These are phyloP conservation scores for Percina caprodes DNA, from an alignment of 2,113 vertebrate species.

Conservation along the genomic window DNA sequence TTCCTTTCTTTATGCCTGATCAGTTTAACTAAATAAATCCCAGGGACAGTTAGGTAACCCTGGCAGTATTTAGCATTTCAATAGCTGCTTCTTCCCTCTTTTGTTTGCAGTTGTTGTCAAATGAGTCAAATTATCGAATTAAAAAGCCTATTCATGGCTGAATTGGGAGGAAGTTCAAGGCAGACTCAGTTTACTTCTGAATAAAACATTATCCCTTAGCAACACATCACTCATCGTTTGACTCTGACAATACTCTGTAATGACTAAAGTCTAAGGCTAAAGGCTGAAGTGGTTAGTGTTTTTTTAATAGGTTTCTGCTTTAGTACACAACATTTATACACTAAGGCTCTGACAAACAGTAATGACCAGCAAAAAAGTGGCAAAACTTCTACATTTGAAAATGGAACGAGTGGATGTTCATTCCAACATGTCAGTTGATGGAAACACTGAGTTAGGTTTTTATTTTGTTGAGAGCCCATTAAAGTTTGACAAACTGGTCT, in stretches of 20 bases:
- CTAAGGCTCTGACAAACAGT: background rate
- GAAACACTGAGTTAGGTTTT: background rate
- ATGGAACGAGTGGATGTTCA: background rate
- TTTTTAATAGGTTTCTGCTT: background rate
- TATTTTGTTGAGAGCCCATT: background rate
- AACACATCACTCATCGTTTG: slow-evolving; percentile 66
- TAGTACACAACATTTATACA: background rate
- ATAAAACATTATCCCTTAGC: slow-evolving; percentile 74
- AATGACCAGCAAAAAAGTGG: background rate
- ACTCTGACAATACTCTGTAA: slow-evolving; percentile 62
- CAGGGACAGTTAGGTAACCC: background rate
- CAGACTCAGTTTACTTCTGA: slow-evolving; percentile 23
- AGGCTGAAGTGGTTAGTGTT: background rate
- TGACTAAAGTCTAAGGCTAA: slow-evolving; percentile 53
- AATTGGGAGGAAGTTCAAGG: slow-evolving; percentile 49
- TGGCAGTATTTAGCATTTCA: slow-evolving; percentile 15
- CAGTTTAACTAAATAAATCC: background rate
- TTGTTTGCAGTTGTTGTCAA: slow-evolving; percentile 8
- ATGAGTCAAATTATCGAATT: slow-evolving; percentile 39
- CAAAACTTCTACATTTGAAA: background rate
- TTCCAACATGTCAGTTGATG: background rate
- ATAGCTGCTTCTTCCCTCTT: background rate
- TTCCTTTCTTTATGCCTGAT: background rate
- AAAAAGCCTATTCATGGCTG: slow-evolving; percentile 43
- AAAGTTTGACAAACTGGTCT: background rate